These are phyloP conservation scores for Trematocara unimaculatum DNA, from an alignment of 2,113 vertebrate species.

Conservation along the genomic window DNA sequence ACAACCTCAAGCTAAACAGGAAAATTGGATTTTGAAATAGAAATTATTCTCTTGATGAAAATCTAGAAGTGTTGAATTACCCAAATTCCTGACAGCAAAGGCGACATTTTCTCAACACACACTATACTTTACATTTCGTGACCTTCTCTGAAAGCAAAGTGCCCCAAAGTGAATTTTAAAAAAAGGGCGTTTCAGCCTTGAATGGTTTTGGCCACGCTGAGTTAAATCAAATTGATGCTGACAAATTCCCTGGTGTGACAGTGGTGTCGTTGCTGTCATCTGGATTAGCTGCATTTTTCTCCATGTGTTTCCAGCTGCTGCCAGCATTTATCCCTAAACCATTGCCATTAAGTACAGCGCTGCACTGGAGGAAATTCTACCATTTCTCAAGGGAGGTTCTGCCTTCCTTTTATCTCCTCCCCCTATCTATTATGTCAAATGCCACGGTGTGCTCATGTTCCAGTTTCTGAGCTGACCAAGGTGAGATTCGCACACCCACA, in stretches of 20 bases:
- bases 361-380: constrained; percentile 28
- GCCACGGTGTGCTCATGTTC: constrained; percentile 20
- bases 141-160: constrained; percentile 13
- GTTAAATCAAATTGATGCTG: constrained; percentile 16
- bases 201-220: constrained; percentile 31
- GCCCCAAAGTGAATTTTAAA: constrained; percentile 17
- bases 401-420: constrained; percentile 25
- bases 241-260: constrained; percentile 34
- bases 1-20: background rate
- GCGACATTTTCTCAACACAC: background rate
- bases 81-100: background rate
- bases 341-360: constrained; percentile 16
- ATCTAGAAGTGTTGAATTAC: background rate
- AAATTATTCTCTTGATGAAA: background rate
- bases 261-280: constrained; percentile 38
- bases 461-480: background rate
- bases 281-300: constrained; percentile 57
- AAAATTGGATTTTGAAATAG: constrained; percentile 3
- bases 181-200: constrained; percentile 14
- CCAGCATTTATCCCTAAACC: constrained; percentile 20
- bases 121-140: background rate
- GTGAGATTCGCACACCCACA: constrained; percentile 39
- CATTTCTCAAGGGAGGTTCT: constrained; percentile 26
- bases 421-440: constrained; percentile 44
- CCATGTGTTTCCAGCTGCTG: background rate